Evolutionary conservation across 2,888 invertebrate genomes (phyloP), one percentile per base, ranked within the genome.

Genomic region (Folsomia candida): DNA sequence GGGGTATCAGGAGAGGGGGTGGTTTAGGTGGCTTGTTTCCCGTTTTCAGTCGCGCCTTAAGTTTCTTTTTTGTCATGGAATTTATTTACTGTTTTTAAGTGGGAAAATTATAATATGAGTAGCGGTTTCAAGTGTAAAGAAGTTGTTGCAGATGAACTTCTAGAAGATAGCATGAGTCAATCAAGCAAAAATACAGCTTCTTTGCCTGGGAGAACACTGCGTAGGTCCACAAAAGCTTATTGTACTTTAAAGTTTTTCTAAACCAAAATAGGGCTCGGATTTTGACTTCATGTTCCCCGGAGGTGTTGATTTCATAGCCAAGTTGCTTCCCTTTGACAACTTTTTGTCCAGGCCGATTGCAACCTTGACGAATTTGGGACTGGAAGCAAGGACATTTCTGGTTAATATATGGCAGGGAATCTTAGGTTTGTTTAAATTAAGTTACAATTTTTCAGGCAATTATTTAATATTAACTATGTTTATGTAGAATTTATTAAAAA

Each of bases 221-320:
- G n/a, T n/a, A n/a, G n/a, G n/a, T n/a, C n/a, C n/a, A n/a, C n/a
- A n/a, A n/a, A n/a, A n/a, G n/a, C n/a, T n/a, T n/a, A n/a, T n/a
- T n/a, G n/a, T n/a, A n/a, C n/a, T n/a, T n/a, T 37, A 37, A 37
- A 37, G 37, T 37, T 4, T 37, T 37, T 37, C 37, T 9, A 9
- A 9, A 37, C 4, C 14, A 9, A 4, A 14, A 20, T 25, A 64
- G 63, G 63, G 51, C n/a, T 18, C 2, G 14, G 51, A n/a, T n/a
- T 64, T 22, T 64, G 29, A 37, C 14, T 64, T 47, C 51, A 51
- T 22, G 51, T 64, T 64, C 25, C 63, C 63, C 20, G 63, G 63
- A 24, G 47, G 37, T n/a, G 51, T 6, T 2, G 63, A 64, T 24
- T 14, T 64, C 6, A 14, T 64, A 20, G 11, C 51, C 2, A 4